These are phyloP conservation scores for Idris sp. DNA, from an alignment of 1,140 invertebrate species.

Conservation along the genomic window DNA sequence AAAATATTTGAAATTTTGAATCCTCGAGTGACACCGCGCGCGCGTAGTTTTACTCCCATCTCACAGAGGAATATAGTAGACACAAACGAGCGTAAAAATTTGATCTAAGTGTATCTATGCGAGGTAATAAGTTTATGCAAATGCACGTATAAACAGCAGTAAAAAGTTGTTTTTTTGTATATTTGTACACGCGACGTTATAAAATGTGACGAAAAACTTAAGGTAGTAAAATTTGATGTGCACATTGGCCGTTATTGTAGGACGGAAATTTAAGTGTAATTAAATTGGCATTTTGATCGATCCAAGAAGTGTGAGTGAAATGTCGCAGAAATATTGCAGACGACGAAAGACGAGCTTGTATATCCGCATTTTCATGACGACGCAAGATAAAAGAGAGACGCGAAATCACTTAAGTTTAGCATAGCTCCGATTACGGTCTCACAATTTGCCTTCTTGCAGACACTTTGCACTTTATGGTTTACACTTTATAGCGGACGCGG, in stretches of 20 bases:
- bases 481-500: slow-evolving; percentile 56
- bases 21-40: no score
- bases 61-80: slow-evolving; percentile 33
- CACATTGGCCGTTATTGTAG: slow-evolving; percentile 41
- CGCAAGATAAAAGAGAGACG: slow-evolving; percentile 57
- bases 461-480: slow-evolving; percentile 62
- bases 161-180: no score
- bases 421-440: slow-evolving; percentile 62
- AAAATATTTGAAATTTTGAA: slow-evolving; percentile 16
- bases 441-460: slow-evolving; percentile 60
- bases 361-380: slow-evolving; percentile 55
- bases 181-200: no score
- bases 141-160: slow-evolving; percentile 19
- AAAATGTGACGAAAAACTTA: no score
- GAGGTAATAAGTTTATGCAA: slow-evolving; percentile 48
- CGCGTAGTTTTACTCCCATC: slow-evolving; percentile 24
- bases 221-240: no score
- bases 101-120: slow-evolving; percentile 12
- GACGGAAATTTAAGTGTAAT: slow-evolving; percentile 39
- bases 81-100: slow-evolving; percentile 33
- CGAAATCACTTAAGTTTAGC: slow-evolving; percentile 63
- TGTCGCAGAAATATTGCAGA: slow-evolving; percentile 42
- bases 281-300: slow-evolving; percentile 55
- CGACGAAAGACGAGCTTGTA: slow-evolving; percentile 40
- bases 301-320: slow-evolving; percentile 41